Evolutionary conservation across 1,140 invertebrate species (phyloP).

Genomic region (Linepithema humile): DNA sequence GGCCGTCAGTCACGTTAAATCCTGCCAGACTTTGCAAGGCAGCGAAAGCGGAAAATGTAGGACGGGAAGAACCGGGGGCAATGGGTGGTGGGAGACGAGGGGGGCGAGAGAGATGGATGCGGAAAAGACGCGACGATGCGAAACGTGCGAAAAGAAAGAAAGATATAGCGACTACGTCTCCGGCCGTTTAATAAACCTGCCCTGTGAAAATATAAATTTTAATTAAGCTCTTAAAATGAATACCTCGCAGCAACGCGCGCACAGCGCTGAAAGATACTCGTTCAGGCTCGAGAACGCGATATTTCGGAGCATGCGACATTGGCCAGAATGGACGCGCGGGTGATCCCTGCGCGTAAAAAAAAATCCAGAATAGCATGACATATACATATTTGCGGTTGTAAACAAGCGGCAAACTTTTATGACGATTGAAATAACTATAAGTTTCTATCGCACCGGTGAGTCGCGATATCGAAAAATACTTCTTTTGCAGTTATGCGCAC

Average conservation of each 20-base stretch:
- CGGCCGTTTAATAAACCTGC: conserved; percentile 59
- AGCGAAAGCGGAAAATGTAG: conserved; percentile 58
- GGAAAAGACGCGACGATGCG: neutral
- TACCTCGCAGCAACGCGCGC: neutral
- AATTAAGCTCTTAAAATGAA: conserved; percentile 63
- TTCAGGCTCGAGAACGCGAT: conserved; percentile 12
- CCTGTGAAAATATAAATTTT: conserved; percentile 65
- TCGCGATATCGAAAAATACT: conserved; percentile 25
- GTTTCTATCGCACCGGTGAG: neutral
- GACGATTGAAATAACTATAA: conserved; percentile 28
- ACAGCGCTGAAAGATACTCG: neutral
- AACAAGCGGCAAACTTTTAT: conserved; percentile 36
- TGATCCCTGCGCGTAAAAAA: neutral
- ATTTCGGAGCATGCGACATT: conserved; percentile 1
- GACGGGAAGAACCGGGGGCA: neutral
- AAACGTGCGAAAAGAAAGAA: conserved; percentile 4
- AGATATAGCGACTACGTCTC: conserved; percentile 28
- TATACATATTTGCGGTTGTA: neutral
- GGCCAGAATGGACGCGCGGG: neutral
- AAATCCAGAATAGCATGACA: neutral
- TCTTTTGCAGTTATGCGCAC: neutral
- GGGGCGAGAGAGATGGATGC: neutral
- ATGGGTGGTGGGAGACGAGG: neutral
- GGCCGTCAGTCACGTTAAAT: conserved; percentile 67
- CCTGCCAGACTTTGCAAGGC: conserved; percentile 54